Evolutionary conservation across 1,140 invertebrate genomes (phyloP), one percentile per base, ranked within the genome.

Genomic region (Phymastichus coffea): DNA sequence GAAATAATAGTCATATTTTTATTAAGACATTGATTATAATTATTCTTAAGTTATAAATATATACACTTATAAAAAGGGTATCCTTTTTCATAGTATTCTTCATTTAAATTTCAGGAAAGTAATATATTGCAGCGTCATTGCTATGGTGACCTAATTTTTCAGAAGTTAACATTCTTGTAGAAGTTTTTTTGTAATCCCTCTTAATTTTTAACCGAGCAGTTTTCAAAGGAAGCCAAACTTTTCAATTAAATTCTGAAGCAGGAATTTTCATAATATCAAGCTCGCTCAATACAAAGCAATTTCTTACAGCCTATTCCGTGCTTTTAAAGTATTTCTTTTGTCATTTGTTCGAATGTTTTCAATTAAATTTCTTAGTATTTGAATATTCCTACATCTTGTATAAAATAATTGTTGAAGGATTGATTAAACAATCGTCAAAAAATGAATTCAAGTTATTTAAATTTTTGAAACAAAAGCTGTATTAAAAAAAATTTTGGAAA

Each of bases 1-100:
- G 83, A 3, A 51, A 35, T n/a, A 49, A 66, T 15, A 40, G 22
- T 14, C 12, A 37, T 14, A 37, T 37, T 12, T 14, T 37, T 37
- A 37, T 14, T 12, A 37, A 15, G 14, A 3, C 4, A 14, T 14
- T 37, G 15, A 3, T 2, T 37, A 37, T 14, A 3, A 37, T 3
- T 37, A 37, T 38, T 8, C n/a, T n/a, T n/a, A n/a, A n/a, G n/a
- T n/a, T n/a, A n/a, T n/a, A n/a, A n/a, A n/a, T n/a, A n/a, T n/a
- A n/a, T n/a, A n/a, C n/a, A n/a, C n/a, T n/a, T n/a, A n/a, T n/a
- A n/a, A n/a, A n/a, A n/a, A n/a, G n/a, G n/a, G n/a, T n/a, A n/a
- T n/a, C 4, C 17, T 20, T 2, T 4, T 41, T 41, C 20, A 19
- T 2, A 3, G 15, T 20, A 41, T 20, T 17, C 7, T 41, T 17